A percentile compares a stretch with the other conserved stretches of the same genome.
Conservation (phyloP, 2,888 invertebrate genomes). For the Mesoligia furuncula region DNA sequence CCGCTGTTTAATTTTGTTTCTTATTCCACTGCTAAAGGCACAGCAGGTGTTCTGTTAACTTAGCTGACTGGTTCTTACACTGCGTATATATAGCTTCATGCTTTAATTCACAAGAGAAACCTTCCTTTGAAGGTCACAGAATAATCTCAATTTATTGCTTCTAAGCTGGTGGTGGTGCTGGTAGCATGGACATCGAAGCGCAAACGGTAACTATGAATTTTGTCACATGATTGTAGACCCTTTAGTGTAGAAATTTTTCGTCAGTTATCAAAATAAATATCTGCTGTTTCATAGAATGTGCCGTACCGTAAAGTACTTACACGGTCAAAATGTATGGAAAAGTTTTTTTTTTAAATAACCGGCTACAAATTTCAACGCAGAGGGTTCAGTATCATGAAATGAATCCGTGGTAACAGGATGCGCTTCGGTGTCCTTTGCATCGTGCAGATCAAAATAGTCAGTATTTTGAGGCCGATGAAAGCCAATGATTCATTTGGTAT, state of each 20-base stretch:
- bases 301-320: background rate
- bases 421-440: background rate
- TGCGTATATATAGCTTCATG: too few relatives aligned
- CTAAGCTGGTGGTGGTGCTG: background rate
- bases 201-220: too few relatives aligned
- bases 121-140: background rate
- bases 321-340: background rate
- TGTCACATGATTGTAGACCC: too few relatives aligned
- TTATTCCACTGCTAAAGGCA: background rate
- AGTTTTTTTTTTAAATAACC: background rate
- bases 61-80: background rate
- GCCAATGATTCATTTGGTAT: background rate
- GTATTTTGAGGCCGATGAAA: background rate
- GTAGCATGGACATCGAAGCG: too few relatives aligned
- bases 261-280: too few relatives aligned
- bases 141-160: background rate
- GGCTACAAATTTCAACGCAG: background rate
- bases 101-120: background rate
- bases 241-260: too few relatives aligned
- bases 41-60: background rate
- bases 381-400: background rate
- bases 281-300: too few relatives aligned
- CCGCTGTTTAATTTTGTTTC: slow-evolving; percentile 15
- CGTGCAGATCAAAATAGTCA: background rate
- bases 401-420: background rate